Percentiles rank a stretch among this genome's conserved stretches.
phyloP scores from a whole-genome alignment of 53 echinoderm and acorn worm species.

The Apostichopus leukothele region DNA sequence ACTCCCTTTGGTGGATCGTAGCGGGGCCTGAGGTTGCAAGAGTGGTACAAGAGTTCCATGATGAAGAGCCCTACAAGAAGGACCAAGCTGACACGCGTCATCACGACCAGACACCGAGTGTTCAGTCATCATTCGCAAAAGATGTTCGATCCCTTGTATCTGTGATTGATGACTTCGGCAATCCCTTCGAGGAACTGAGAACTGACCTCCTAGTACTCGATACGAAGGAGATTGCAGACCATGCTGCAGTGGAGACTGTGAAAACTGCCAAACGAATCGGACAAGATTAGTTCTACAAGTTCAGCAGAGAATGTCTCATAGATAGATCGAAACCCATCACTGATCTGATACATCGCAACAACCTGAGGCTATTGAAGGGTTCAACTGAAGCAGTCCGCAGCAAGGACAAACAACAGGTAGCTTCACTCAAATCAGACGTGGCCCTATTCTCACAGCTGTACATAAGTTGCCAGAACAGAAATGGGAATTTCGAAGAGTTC shows the following conservation, averaged over 20 bases:
- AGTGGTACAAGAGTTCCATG: not conserved
- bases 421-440: constrained; percentile 28
- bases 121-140: not conserved
- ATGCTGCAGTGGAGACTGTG: constrained; percentile 33
- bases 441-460: constrained; percentile 11
- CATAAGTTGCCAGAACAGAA: constrained; percentile 48
- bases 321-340: constrained; percentile 30
- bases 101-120: not conserved
- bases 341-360: not conserved
- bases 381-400: not conserved
- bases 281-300: constrained; percentile 23
- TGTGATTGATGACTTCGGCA: not conserved
- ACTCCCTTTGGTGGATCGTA: not conserved
- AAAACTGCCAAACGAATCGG: constrained; percentile 13
- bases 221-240: constrained; percentile 36
- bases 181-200: constrained; percentile 32
- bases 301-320: constrained; percentile 12
- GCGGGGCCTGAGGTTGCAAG: constrained; percentile 50
- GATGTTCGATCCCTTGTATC: not conserved
- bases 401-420: not conserved
- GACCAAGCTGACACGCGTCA: not conserved
- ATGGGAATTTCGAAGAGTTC: constrained; percentile 58
- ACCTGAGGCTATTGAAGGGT: constrained; percentile 42
- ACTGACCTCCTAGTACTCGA: constrained; percentile 44
- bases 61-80: not conserved